Base-by-base conservation (phyloP, 1,140 invertebrate species). In the Papilio machaon region DNA sequence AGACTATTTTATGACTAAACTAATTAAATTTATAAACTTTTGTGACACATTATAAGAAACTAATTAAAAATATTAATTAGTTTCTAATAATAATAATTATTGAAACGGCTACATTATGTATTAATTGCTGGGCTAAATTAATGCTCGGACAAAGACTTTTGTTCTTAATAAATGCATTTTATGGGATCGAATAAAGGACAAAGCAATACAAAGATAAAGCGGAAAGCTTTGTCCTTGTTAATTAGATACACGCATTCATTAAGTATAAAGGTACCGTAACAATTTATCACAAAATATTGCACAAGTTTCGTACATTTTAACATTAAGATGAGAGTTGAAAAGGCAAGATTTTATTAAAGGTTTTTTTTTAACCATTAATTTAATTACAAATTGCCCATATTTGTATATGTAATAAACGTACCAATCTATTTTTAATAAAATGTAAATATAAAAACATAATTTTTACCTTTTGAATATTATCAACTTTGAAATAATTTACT, bases 161-260 rank as follows among this genome's bases (percentile, higher is more conserved):
- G 11, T 38, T 70, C 64, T 70, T 35, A 35, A 70, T 70, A 70
- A 70, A 70, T 13, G 30, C 11, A 70, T 35, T 70, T 70, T 70
- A 70, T 70, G 64, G 13, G 30, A 70, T 70, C 64, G 64, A 70
- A 38, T 70, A 35, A 70, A 70, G 64, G 64, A 35, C 64, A 70
- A 15, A 70, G 30, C 64, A 70, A 70, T 70, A 70, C 64, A 35
- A 70, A 35, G 64, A 70, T 70, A 35, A 70, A 70, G n/a, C 30
- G 60, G 60, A 30, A 30, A 64, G 60, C 64, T 35, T 70, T 70
- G 64, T 35, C 23, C 13, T 70, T 70, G 13, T 64, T 64, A 64
- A 64, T 64, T 64, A 64, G 23, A 15, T 64, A 64, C 23, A 35
- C 60, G 23, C 23, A 30, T 64, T 64, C 23, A 64, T 64, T 64